These are phyloP conservation scores for Sebastes itinus DNA, from an alignment of 2,797 vertebrate genomes.

Conservation along the genomic window DNA sequence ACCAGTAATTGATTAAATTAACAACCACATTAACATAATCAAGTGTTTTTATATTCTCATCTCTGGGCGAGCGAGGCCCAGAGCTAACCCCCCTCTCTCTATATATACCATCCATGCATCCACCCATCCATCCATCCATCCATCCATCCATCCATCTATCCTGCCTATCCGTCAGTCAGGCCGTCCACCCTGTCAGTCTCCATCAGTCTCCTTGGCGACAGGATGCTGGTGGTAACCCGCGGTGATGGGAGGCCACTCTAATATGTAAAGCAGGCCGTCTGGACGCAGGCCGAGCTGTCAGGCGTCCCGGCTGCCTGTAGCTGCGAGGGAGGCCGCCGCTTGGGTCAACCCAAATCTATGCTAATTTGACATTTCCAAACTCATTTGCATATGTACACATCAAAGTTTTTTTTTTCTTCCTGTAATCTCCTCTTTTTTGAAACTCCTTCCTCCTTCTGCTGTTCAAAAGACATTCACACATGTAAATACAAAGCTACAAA, in stretches of 20 bases:
- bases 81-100: conserved; percentile 77
- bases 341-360: conserved; percentile 93
- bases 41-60: conserved; percentile 76
- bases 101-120: neutral
- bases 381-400: conserved; percentile 93
- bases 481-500: neutral
- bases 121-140: neutral
- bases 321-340: conserved; percentile 85
- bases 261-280: conserved; percentile 90
- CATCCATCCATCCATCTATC: conserved; percentile 43
- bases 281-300: conserved; percentile 90
- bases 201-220: conserved; percentile 88
- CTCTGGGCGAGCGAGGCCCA: conserved; percentile 85
- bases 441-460: conserved; percentile 18
- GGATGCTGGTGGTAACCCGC: conserved; percentile 86
- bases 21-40: conserved; percentile 88
- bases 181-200: conserved; percentile 88
- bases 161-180: conserved; percentile 65
- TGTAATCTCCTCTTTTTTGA: conserved; percentile 17
- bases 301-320: conserved; percentile 84
- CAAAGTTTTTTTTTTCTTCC: conserved; percentile 66
- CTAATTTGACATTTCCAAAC: conserved; percentile 97
- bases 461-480: neutral
- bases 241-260: conserved; percentile 82
- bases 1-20: conserved; percentile 84